Conservation (phyloP, 2,888 invertebrate genomes). For the Limnephilus lunatus region DNA sequence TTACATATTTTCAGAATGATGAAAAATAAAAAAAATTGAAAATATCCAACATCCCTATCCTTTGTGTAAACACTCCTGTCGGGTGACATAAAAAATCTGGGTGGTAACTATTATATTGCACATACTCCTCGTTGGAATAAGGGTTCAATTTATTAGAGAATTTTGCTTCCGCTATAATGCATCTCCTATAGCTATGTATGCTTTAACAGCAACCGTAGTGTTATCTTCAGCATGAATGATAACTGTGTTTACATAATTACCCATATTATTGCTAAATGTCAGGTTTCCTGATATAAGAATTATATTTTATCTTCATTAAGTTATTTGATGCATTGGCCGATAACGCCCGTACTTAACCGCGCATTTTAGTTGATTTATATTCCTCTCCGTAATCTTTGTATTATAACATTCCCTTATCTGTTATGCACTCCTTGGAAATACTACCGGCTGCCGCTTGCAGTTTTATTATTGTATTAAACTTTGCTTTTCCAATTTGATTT, state of each 20-base stretch:
- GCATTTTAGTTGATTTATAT: neutral
- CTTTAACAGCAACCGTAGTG: neutral
- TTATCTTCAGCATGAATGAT: neutral
- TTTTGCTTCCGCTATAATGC: neutral
- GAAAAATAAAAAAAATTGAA: too few relatives aligned
- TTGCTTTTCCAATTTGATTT: constrained; percentile 9
- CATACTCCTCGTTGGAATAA: neutral
- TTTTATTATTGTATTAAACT: neutral
- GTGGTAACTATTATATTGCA: neutral
- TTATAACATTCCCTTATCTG: neutral
- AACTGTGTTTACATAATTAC: neutral
- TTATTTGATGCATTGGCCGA: neutral
- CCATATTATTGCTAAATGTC: neutral
- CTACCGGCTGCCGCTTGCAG: neutral
- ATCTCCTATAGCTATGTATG: too few relatives aligned
- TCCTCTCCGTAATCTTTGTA: neutral
- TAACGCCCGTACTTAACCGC: neutral
- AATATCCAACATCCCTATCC: too few relatives aligned
- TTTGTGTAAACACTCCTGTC: neutral
- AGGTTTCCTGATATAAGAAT: neutral
- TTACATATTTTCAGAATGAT: too few relatives aligned
- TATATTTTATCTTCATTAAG: neutral
- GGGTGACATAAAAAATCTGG: neutral
- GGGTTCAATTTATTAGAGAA: neutral
- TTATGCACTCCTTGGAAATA: neutral